A percentile compares a stretch with the other conserved stretches of the same genome.
Evolutionary conservation across 2,113 vertebrate genomes (phyloP).

Genomic region (Daphoenositta chrysoptera): DNA sequence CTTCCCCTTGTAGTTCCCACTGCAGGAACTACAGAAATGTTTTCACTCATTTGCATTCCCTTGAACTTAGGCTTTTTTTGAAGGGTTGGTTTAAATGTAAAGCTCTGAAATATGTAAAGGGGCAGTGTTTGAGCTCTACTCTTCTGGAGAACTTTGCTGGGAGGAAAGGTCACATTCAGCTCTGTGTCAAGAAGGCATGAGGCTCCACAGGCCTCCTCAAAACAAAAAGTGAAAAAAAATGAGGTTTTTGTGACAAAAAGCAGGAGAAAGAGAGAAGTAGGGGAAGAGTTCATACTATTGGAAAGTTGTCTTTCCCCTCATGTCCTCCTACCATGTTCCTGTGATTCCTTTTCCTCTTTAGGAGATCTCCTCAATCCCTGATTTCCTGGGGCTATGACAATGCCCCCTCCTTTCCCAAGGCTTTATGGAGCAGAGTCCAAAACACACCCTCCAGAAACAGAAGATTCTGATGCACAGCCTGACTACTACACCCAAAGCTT

Average conservation of each 20-base stretch:
- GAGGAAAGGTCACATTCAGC: background rate
- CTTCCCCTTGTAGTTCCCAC: background rate
- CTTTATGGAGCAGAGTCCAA: background rate
- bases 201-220: background rate
- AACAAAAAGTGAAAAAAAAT: background rate
- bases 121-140: background rate
- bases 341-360: background rate
- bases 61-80: background rate
- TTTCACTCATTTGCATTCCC: background rate
- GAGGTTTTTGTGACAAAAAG: background rate
- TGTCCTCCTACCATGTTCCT: fast-evolving
- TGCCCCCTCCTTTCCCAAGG: background rate
- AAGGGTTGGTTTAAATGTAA: background rate
- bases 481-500: background rate
- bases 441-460: background rate
- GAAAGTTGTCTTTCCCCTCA: background rate
- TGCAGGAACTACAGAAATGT: background rate
- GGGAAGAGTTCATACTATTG: fast-evolving
- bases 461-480: background rate
- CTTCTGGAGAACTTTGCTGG: background rate
- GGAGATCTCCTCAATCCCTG: background rate
- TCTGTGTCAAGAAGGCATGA: background rate
- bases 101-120: background rate
- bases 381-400: background rate
- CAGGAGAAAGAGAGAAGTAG: background rate